A percentile compares a stretch with the other conserved stretches of the same genome.
These are phyloP conservation scores for Drosophila melanogaster DNA, from an alignment of 1,140 invertebrate species.

Conservation along the genomic window Release_6_plus_ISO1_MT NT_033777.3:10851501-10852000, in stretches of 20 bases:
- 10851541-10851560: conserved; percentile 15
- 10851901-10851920: too few species aligned
- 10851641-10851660: conserved; percentile 38
- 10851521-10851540: not conserved
- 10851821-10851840: conserved; percentile 1
- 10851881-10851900: too few species aligned
- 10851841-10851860: not conserved
- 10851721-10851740: conserved; percentile 18
- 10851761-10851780: conserved; percentile 27
- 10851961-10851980: too few species aligned
- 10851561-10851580: conserved; percentile 28
- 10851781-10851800: conserved; percentile 14
- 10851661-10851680: conserved; percentile 27
- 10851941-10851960: too few species aligned
- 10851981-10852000: too few species aligned
- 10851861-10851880: too few species aligned
- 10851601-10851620: conserved; percentile 38
- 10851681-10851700: conserved; percentile 34
- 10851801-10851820: not conserved
- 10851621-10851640: conserved; percentile 27
- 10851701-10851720: conserved; percentile 25
- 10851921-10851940: too few species aligned
- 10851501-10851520: not conserved
- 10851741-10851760: conserved; percentile 26
- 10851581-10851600: conserved; percentile 28